Conservation (phyloP, 1,140 invertebrate species). For the Scaptomyza hsui region DNA sequence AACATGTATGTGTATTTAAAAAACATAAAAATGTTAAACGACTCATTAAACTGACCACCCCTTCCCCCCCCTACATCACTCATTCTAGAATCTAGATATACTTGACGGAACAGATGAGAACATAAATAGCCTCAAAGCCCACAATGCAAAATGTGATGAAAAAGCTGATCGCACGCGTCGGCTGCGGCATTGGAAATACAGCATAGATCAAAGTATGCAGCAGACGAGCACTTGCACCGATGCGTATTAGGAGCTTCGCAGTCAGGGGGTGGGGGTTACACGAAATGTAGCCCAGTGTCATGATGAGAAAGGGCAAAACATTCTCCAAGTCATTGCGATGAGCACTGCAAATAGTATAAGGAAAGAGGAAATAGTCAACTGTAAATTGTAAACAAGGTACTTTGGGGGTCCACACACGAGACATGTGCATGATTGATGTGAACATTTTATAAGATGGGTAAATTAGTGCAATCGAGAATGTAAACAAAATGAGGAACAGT, state of each 20-base stretch:
- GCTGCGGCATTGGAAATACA: slow-evolving; percentile 85
- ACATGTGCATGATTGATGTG: neutral
- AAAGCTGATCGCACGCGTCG: slow-evolving; percentile 85
- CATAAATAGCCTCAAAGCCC: slow-evolving; percentile 85
- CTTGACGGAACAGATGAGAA: slow-evolving; percentile 51
- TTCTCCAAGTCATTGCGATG: slow-evolving; percentile 90
- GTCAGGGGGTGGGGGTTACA: slow-evolving; percentile 85
- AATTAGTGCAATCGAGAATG: neutral
- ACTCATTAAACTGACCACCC: slow-evolving; percentile 7
- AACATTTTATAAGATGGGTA: neutral
- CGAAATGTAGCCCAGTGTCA: slow-evolving; percentile 86
- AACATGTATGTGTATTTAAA: too few relatives aligned
- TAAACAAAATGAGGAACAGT: too few relatives aligned
- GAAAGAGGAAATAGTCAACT: neutral
- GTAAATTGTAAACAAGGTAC: neutral
- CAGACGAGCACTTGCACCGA: slow-evolving; percentile 86
- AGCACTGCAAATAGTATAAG: slow-evolving; percentile 84
- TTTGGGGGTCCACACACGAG: neutral
- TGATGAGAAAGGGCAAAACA: slow-evolving; percentile 86
- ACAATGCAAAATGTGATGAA: slow-evolving; percentile 84
- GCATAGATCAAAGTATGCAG: slow-evolving; percentile 87
- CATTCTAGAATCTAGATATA: slow-evolving; percentile 50
- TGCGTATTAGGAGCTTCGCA: slow-evolving; percentile 86
- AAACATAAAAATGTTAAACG: slow-evolving; percentile 10
- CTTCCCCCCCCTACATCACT: too few relatives aligned